A percentile compares a stretch with the other conserved stretches of the same genome.
These are phyloP conservation scores for Trachurus trachurus DNA, from an alignment of 2,797 vertebrate species.

Conservation along the genomic window DNA sequence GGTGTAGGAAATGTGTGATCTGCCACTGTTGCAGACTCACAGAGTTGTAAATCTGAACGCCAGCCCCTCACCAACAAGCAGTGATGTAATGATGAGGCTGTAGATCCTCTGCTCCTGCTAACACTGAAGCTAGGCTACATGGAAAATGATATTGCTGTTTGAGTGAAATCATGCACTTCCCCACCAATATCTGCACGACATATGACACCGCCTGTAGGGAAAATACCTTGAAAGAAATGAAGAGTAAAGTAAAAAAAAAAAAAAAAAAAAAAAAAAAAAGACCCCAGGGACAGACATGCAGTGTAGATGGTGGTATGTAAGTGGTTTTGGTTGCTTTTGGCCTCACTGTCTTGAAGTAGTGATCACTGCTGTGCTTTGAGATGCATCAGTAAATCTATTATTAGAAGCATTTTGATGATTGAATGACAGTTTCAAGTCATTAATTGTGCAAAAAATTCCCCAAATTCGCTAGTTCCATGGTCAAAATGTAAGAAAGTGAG, in stretches of 20 bases:
- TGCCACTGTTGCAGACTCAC: slow-evolving; percentile 13
- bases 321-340: neutral
- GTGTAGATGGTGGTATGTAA: neutral
- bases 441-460: neutral
- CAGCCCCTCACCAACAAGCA: slow-evolving; percentile 32
- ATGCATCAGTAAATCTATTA: accelerated
- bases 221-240: neutral
- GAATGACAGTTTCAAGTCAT: neutral
- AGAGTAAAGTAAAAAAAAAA: neutral
- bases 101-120: slow-evolving; percentile 17
- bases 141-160: accelerated
- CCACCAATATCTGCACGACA: no score
- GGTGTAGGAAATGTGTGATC: neutral
- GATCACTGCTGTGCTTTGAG: neutral
- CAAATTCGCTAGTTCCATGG: neutral
- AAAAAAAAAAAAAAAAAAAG: no score
- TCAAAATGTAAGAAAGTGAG: neutral
- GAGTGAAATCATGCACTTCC: no score
- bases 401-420: neutral
- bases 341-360: neutral
- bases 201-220: neutral
- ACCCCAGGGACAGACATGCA: neutral
- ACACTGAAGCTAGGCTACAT: neutral
- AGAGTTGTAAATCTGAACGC: slow-evolving; percentile 39
- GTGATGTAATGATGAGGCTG: slow-evolving; percentile 61